These are phyloP conservation scores for Brachirus orientalis DNA, from an alignment of 2,113 vertebrate genomes.

Conservation along the genomic window DNA sequence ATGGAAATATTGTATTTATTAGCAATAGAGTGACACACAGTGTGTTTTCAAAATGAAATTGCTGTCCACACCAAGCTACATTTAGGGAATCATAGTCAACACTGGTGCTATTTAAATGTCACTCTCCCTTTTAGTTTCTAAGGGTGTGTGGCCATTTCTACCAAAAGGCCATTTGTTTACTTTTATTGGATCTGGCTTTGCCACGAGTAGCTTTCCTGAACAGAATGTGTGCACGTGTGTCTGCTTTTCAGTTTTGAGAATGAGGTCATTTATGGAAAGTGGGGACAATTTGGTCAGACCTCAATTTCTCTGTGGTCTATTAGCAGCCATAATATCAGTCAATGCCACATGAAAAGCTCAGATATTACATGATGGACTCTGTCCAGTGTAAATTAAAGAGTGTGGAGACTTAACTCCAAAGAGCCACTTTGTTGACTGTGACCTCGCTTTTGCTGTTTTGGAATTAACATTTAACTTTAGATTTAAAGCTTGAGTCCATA, in stretches of 20 bases:
- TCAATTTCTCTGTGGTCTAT: neutral
- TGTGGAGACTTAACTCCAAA: slow-evolving; percentile 22
- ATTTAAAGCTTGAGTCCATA: no score
- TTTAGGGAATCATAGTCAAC: slow-evolving; percentile 10
- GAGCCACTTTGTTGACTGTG: no score
- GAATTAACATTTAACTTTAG: no score
- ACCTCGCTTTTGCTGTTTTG: no score
- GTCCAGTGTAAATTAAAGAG: neutral
- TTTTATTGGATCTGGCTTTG: slow-evolving; percentile 48
- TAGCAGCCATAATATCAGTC: slow-evolving; percentile 19
- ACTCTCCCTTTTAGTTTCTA: slow-evolving; percentile 24
- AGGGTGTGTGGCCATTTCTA: slow-evolving; percentile 8
- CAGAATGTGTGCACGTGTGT: neutral
- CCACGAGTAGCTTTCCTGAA: neutral
- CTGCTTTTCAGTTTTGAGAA: slow-evolving; percentile 7
- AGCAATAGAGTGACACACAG: neutral
- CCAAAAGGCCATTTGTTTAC: slow-evolving; percentile 42
- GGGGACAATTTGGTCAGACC: slow-evolving; percentile 11
- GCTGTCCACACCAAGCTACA: neutral
- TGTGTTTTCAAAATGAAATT: neutral
- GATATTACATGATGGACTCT: slow-evolving; percentile 6
- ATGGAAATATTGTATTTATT: slow-evolving; percentile 9
- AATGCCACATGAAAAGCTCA: slow-evolving; percentile 20
- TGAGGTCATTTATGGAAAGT: slow-evolving; percentile 40
- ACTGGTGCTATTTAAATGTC: slow-evolving; percentile 25